A percentile compares a stretch with the other conserved stretches of the same genome.
phyloP scores from a whole-genome alignment of 2,888 invertebrate genomes.

The Theodoxus fluviatilis region DNA sequence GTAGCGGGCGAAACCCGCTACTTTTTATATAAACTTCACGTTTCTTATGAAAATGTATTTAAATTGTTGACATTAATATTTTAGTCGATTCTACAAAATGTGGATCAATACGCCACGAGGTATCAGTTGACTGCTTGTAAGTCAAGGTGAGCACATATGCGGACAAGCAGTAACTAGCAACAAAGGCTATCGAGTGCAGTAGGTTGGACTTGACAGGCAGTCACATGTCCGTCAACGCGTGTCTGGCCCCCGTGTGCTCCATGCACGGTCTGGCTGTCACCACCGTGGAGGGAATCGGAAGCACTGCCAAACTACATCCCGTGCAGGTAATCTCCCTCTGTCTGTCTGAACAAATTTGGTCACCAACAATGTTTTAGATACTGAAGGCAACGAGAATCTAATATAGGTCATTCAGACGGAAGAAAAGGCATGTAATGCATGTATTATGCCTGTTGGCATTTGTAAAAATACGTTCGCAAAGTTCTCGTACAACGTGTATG shows the following conservation, averaged over 20 bases:
- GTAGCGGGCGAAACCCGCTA: too few species aligned
- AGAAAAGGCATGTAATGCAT: neutral
- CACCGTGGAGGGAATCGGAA: conserved; percentile 92
- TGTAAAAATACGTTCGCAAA: neutral
- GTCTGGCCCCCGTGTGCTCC: conserved; percentile 84
- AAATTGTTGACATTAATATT: too few species aligned
- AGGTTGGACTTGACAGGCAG: too few species aligned
- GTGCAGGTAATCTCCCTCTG: conserved; percentile 70
- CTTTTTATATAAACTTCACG: too few species aligned
- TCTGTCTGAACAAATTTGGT: conserved; percentile 87
- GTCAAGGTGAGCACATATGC: too few species aligned
- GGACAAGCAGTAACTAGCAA: too few species aligned
- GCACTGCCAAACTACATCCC: conserved; percentile 68
- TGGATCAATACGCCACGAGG: too few species aligned
- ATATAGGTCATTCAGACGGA: neutral
- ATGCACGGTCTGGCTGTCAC: conserved; percentile 89
- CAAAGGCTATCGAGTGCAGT: too few species aligned
- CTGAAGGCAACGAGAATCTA: neutral
- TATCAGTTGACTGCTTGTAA: too few species aligned
- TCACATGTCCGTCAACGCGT: conserved; percentile 82
- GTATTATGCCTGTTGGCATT: neutral
- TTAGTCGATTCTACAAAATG: too few species aligned
- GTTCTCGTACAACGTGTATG: neutral
- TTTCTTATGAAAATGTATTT: too few species aligned
- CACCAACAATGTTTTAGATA: conserved; percentile 32